These are phyloP conservation scores for Scaptomyza hsui DNA, from an alignment of 1,140 invertebrate genomes.

Conservation along the genomic window DNA sequence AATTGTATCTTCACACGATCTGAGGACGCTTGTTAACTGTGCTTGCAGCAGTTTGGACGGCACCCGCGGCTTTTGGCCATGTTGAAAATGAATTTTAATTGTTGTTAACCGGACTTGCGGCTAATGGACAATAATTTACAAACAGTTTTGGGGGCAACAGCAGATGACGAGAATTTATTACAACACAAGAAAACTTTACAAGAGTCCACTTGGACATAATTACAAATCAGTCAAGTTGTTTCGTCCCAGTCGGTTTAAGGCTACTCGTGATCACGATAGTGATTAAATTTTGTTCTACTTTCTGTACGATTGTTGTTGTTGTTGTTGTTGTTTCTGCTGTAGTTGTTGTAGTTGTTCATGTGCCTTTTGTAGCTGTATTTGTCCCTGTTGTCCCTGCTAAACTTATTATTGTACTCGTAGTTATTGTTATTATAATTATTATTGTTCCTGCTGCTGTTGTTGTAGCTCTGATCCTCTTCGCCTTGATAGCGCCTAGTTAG, in stretches of 20 bases:
- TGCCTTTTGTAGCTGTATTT: background rate
- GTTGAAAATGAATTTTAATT: constrained; percentile 81
- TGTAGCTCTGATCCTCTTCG: background rate
- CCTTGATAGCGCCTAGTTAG: background rate
- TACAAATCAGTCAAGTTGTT: background rate
- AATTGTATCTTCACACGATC: constrained; percentile 78
- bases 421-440: background rate
- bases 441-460: background rate
- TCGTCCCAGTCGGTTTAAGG: too few species aligned
- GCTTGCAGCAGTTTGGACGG: constrained; percentile 39
- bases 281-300: background rate
- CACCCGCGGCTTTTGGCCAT: constrained; percentile 50
- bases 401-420: too few species aligned
- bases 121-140: constrained; percentile 64
- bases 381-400: background rate
- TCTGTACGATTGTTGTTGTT: background rate
- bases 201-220: background rate
- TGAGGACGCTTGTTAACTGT: constrained; percentile 69
- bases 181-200: constrained; percentile 72
- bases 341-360: background rate
- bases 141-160: constrained; percentile 41
- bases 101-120: constrained; percentile 23
- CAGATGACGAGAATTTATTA: constrained; percentile 79
- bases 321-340: background rate
- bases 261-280: background rate